Percentiles rank a stretch among this genome's conserved stretches.
Conservation (phyloP, 2,797 vertebrate genomes). For the Hydrocynus forskahlii region DNA sequence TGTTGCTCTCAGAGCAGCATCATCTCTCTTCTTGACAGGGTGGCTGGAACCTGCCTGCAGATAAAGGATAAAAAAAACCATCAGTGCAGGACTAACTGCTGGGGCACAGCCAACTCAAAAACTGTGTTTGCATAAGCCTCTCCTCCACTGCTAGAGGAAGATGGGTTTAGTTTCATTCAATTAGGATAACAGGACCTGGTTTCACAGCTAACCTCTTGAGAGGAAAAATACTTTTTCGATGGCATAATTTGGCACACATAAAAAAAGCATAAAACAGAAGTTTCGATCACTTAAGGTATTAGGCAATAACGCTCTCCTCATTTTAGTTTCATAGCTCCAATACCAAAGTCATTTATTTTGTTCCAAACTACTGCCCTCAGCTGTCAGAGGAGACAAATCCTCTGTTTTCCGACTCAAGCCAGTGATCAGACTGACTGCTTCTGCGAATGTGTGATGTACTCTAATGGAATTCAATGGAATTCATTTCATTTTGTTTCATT, state of each 20-base stretch:
- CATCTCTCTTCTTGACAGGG: slow-evolving; percentile 40
- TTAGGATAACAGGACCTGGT: neutral
- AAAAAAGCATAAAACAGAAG: neutral
- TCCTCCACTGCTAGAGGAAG: neutral
- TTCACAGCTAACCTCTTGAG: slow-evolving; percentile 16
- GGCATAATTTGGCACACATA: neutral
- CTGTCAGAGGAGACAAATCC: slow-evolving; percentile 11
- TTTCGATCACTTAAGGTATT: neutral
- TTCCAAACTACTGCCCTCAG: slow-evolving; percentile 21
- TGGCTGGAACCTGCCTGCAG: slow-evolving; percentile 26
- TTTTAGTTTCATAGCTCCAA: slow-evolving; percentile 12
- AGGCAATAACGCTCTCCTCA: slow-evolving; percentile 23
- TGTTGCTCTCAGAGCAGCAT: slow-evolving; percentile 48
- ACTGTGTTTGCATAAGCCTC: neutral
- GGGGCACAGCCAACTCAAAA: neutral
- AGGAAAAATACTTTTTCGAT: slow-evolving; percentile 15
- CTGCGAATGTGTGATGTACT: slow-evolving; percentile 6
- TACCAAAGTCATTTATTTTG: slow-evolving; percentile 5
- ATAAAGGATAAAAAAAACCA: slow-evolving; percentile 6
- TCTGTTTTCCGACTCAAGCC: neutral
- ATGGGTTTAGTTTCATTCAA: slow-evolving; percentile 1
- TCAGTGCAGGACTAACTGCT: neutral
- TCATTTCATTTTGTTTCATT: neutral
- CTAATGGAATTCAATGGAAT: neutral
- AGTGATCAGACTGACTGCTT: slow-evolving; percentile 2